Conservation (phyloP, 2,888 invertebrate genomes). For the Amphipoea lucens region DNA sequence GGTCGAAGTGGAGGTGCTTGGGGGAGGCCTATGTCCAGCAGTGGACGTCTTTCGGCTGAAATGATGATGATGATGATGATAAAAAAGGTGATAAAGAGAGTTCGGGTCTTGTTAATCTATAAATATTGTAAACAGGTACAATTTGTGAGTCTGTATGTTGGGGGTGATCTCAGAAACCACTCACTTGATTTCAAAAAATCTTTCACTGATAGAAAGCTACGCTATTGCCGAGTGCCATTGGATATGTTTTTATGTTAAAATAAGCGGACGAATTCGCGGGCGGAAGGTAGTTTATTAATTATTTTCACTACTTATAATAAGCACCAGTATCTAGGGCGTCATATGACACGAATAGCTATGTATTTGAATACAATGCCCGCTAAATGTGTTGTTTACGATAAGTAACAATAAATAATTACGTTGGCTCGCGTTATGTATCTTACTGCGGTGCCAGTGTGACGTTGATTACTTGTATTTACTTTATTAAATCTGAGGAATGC, state of each 20-base stretch:
- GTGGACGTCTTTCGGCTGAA: no score
- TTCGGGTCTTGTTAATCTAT: not conserved
- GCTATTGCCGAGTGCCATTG: not conserved
- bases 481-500: conserved; percentile 10
- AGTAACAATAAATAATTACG: conserved; percentile 54
- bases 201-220: not conserved
- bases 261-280: not conserved
- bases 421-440: conserved; percentile 20
- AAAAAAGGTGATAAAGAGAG: not conserved
- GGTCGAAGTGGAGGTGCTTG: no score
- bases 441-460: conserved; percentile 26
- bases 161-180: not conserved
- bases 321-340: conserved; percentile 39
- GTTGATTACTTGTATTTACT: conserved; percentile 33
- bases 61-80: no score
- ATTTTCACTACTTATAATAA: conserved; percentile 20
- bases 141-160: not conserved
- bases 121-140: not conserved
- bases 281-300: not conserved
- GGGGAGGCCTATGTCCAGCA: no score
- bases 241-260: not conserved
- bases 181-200: not conserved
- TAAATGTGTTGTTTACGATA: conserved; percentile 64
- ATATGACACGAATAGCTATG: conserved; percentile 55
- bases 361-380: conserved; percentile 68